Conservation (phyloP, 2,797 vertebrate genomes). For the Euthynnus affinis region DNA sequence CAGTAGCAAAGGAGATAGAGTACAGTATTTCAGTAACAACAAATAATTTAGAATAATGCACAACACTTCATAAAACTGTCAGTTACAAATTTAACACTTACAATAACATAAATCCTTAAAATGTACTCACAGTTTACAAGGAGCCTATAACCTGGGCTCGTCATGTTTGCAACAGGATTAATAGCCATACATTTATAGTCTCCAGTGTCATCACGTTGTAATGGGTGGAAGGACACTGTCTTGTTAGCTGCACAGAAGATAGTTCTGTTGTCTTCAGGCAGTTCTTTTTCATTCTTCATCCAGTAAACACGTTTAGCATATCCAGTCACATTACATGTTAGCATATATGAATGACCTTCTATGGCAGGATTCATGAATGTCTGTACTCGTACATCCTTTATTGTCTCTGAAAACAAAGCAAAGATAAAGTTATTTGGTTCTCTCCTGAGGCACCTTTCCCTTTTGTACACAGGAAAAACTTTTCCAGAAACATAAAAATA, state of each 20-base stretch:
- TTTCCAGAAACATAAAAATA: background rate
- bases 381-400: constrained; percentile 42
- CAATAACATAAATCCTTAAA: background rate
- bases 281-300: constrained; percentile 54
- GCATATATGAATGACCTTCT: constrained; percentile 37
- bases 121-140: constrained; percentile 79
- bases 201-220: constrained; percentile 54
- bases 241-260: constrained; percentile 44
- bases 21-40: background rate
- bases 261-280: constrained; percentile 40
- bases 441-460: background rate
- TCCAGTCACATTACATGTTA: constrained; percentile 71
- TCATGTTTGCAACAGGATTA: constrained; percentile 49
- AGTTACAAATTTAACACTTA: background rate
- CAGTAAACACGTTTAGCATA: constrained; percentile 61
- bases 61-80: background rate
- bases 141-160: constrained; percentile 55
- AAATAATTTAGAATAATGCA: background rate
- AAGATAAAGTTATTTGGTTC: background rate
- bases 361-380: constrained; percentile 17
- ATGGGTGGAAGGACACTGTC: constrained; percentile 59
- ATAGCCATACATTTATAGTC: constrained; percentile 67
- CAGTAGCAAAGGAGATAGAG: constrained; percentile 36
- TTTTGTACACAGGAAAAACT: background rate
- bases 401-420: constrained; percentile 59